Evolutionary conservation across 2,113 vertebrate species (phyloP), one percentile per base, ranked within the genome.

Genomic region (Megaleporinus macrocephalus): DNA sequence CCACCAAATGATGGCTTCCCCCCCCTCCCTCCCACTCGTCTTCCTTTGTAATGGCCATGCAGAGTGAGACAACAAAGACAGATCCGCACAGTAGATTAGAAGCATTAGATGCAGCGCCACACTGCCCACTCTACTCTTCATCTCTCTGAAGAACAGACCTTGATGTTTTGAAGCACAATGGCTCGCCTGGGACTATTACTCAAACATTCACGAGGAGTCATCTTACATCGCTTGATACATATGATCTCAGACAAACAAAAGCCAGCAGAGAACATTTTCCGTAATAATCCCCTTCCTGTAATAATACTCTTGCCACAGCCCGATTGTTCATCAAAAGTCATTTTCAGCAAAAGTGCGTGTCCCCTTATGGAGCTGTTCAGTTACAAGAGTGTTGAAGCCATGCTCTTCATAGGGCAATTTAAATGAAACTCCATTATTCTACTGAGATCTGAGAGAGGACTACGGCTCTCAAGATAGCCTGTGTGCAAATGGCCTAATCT

Each of bases 121-220:
- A 69, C 72, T 83, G 55, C 57, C 66, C 61, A 77, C 68, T 61
- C 53, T 33, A 77, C 78, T 81, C 65, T 84, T 81, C 74, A 73
- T 53, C 75, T 81, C 78, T 70, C 73, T 70, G 72, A 78, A 79
- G 71, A 65, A 49, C 57, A 24, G 65, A 86, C 79, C 70, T 74
- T 75, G 85, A 83, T 84, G 74, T 75, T 81, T 57, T 79, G 62
- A 82, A 79, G 73, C 36, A 69, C 47, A 33, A 79, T 49, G 69
- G 62, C 44, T 75, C n/a, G 65, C 53, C 49, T 49, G 71, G 72
- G 71, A 51, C 49, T 78, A 79, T 79, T 83, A 65, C 76, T 66
- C 53, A 41, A 55, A 26, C 22, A 24, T 75, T 71, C 65, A 55
- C 70, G 49, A 49, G 30, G 76, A 68, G 78, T 41, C 78, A 80